Percentiles rank a stretch among this genome's conserved stretches.
Evolutionary conservation across 2,888 invertebrate species (phyloP).

Genomic region (Gordius sp.): DNA sequence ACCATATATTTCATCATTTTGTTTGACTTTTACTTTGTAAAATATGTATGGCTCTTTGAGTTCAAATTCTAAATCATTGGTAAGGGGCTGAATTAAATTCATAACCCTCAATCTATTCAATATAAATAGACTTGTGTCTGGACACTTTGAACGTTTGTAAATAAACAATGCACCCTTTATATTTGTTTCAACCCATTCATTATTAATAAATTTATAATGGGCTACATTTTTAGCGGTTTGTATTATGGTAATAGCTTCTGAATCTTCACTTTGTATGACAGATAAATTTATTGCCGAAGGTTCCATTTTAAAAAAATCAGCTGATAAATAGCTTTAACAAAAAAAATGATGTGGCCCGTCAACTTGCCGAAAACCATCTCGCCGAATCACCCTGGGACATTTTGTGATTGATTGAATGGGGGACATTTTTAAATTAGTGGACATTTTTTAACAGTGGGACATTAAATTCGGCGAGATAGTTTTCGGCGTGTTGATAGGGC

Average conservation of each 20-base stretch:
- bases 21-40: neutral
- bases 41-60: conserved; percentile 12
- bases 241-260: neutral
- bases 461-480: too few species aligned
- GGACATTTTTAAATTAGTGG: too few species aligned
- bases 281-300: conserved; percentile 2
- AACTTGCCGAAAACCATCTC: too few species aligned
- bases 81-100: conserved; percentile 13
- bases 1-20: conserved; percentile 9
- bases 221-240: conserved; percentile 13
- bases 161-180: conserved; percentile 10
- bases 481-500: too few species aligned
- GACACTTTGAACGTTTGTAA: neutral
- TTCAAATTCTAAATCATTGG: conserved; percentile 9
- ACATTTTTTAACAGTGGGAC: too few species aligned
- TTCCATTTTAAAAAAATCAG: too few species aligned
- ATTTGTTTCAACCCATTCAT: conserved; percentile 14
- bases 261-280: conserved; percentile 13
- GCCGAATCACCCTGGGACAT: too few species aligned
- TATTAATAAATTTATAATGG: conserved; percentile 10
- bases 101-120: neutral
- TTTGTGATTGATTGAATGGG: too few species aligned
- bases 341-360: too few species aligned
- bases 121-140: neutral
- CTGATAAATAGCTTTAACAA: too few species aligned